Evolutionary conservation across 2,797 vertebrate species (phyloP), one percentile per base, ranked within the genome.

Genomic region (Rousettus madagascariensis): DNA sequence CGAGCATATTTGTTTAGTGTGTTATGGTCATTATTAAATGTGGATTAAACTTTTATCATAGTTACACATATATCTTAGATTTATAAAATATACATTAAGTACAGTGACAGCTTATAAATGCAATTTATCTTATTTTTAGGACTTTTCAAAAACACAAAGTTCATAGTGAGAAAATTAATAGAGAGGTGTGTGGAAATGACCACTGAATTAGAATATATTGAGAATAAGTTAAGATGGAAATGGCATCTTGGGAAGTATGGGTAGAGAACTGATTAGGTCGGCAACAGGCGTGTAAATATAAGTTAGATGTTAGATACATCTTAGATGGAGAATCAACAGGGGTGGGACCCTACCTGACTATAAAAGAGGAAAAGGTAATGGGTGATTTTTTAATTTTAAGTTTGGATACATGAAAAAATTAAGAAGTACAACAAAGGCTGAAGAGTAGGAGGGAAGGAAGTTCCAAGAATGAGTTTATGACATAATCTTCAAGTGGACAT

Each of bases 131-230:
- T 17, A 78, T 33, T n/a, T 36, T 46, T 26, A 71, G 36, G 86
- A 83, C 36, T 75, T 83, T 75, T 97, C 59, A 90, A 95, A 95
- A 93, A 87, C 30, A 86, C 30, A 28, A 90, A 87, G 11, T 66
- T 53, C 22, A 80, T 28, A 65, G 19, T 5, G 46, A 46, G 30
- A 80, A 91, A 49, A 87, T 75, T 68, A 69, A 72, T 59, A 72
- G 74, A 96, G 8, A 4, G 4, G 15, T 53, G n/a, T 91, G 5
- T 61, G 43, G 57, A 82, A 72, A 3, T 53, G 59, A 38, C 15
- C 41, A 26, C 38, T 61, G 57, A 66, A 66, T 38, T 83, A 69
- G 19, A 74, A 72, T 30, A 55, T 43, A n/a, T 9, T 71, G 17
- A 69, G 2, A 69, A 88, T 8, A 20, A 68, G 36, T 51, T 87